phyloP scores from a whole-genome alignment of 2,113 vertebrate genomes.

The Caloenas nicobarica region DNA sequence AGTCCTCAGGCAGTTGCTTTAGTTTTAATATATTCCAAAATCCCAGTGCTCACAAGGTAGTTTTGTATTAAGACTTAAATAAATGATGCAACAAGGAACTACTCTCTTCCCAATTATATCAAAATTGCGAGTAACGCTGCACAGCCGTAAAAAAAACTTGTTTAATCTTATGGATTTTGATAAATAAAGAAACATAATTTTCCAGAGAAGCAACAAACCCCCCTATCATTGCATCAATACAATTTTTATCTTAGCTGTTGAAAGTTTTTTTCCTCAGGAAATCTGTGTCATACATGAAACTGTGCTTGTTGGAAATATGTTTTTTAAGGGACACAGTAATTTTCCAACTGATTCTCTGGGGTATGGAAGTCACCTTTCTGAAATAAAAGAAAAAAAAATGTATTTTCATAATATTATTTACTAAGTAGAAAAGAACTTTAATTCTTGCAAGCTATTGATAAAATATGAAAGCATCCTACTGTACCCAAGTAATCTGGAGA shows the following conservation, averaged over 20 bases:
- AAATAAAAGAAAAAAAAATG: not conserved
- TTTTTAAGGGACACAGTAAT: not conserved
- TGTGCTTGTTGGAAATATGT: not conserved
- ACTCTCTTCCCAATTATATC: not conserved
- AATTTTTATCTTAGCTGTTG: not conserved
- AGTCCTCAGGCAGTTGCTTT: not conserved
- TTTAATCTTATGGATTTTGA: not conserved
- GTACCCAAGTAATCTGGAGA: not conserved
- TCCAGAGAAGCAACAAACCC: not conserved
- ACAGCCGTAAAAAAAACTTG: not conserved
- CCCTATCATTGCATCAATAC: not conserved
- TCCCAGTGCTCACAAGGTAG: not conserved
- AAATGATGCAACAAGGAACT: not conserved
- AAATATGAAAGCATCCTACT: not conserved
- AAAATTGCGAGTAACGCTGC: not conserved
- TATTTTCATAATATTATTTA: not conserved
- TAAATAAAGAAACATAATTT: not conserved
- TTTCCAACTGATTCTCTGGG: not conserved
- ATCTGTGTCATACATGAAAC: not conserved
- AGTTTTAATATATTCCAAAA: not conserved
- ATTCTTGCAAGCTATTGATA: not conserved
- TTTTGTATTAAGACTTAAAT: not conserved
- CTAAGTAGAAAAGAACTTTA: not conserved
- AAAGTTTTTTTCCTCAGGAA: not conserved
- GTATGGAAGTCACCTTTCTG: not conserved